Evolutionary conservation across 1,140 invertebrate species (phyloP).

Genomic region (Leptonema lineaticorne): DNA sequence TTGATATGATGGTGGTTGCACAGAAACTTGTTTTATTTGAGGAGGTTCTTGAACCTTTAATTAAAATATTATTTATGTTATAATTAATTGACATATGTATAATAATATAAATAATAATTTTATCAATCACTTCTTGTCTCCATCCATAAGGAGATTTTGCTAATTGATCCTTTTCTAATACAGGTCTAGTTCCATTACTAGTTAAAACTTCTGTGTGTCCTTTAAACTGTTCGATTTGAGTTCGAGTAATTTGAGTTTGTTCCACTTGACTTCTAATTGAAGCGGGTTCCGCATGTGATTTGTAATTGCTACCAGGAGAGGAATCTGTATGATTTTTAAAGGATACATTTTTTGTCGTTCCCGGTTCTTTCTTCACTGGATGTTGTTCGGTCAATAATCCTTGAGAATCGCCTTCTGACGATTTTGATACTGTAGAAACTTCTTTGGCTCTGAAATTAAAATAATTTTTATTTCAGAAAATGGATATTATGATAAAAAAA

Average conservation of each 20-base stretch:
- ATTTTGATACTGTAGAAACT: slow-evolving; percentile 39
- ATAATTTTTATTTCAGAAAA: slow-evolving; percentile 14
- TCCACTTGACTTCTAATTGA: background rate
- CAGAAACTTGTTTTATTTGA: slow-evolving; percentile 42
- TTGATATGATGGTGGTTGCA: slow-evolving; percentile 44
- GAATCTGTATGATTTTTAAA: slow-evolving; percentile 56
- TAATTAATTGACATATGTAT: background rate
- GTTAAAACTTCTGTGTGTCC: slow-evolving; percentile 40
- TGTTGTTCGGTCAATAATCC: background rate
- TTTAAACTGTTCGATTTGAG: slow-evolving; percentile 33
- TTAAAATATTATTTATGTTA: background rate
- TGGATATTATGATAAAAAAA: background rate
- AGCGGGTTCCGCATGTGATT: slow-evolving; percentile 13
- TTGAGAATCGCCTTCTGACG: slow-evolving; percentile 37
- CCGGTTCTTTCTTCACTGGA: slow-evolving; percentile 47
- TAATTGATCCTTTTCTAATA: slow-evolving; percentile 55
- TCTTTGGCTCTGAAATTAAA: slow-evolving; percentile 36
- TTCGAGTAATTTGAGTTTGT: slow-evolving; percentile 18
- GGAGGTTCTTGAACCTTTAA: slow-evolving; percentile 6
- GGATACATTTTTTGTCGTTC: slow-evolving; percentile 53
- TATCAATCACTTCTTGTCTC: slow-evolving; percentile 48
- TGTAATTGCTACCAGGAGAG: slow-evolving; percentile 45
- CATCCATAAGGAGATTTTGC: slow-evolving; percentile 55
- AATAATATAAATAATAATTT: background rate
- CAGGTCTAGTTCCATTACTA: slow-evolving; percentile 43